phyloP scores from a whole-genome alignment of 2,888 invertebrate species.

The Hofmannophila pseudospretella region DNA sequence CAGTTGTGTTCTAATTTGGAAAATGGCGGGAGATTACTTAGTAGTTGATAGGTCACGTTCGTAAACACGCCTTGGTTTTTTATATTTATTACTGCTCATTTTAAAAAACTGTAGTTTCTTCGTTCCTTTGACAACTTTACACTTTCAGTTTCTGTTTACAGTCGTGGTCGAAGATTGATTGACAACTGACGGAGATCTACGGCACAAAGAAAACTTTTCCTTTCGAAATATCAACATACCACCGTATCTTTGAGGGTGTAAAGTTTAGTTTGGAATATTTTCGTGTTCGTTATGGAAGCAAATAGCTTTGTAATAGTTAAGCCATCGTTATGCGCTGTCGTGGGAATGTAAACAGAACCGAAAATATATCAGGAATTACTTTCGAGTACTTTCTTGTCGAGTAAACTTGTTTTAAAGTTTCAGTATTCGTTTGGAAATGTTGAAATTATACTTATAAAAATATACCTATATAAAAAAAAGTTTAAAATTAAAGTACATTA shows the following conservation, averaged over 20 bases:
- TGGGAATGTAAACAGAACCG: constrained; percentile 66
- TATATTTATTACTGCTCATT: neutral
- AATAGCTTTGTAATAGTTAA: constrained; percentile 17
- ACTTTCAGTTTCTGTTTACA: constrained; percentile 32
- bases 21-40: constrained; percentile 19
- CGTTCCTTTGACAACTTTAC: constrained; percentile 27
- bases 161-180: constrained; percentile 36
- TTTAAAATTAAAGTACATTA: too few relatives aligned
- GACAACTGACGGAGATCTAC: constrained; percentile 42
- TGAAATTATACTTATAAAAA: too few relatives aligned
- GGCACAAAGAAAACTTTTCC: constrained; percentile 14
- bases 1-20: constrained; percentile 28
- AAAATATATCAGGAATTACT: constrained; percentile 39
- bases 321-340: constrained; percentile 59
- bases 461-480: too few relatives aligned
- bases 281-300: neutral
- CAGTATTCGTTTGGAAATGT: too few relatives aligned
- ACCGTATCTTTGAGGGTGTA: neutral
- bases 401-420: constrained; percentile 16
- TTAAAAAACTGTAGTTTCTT: neutral
- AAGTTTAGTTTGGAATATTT: constrained; percentile 22
- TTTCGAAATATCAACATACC: neutral
- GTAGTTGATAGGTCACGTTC: constrained; percentile 12
- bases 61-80: constrained; percentile 5
- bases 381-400: constrained; percentile 33